phyloP scores from a whole-genome alignment of 2,113 vertebrate genomes.

The Sinocyclocheilus maitianheensis region DNA sequence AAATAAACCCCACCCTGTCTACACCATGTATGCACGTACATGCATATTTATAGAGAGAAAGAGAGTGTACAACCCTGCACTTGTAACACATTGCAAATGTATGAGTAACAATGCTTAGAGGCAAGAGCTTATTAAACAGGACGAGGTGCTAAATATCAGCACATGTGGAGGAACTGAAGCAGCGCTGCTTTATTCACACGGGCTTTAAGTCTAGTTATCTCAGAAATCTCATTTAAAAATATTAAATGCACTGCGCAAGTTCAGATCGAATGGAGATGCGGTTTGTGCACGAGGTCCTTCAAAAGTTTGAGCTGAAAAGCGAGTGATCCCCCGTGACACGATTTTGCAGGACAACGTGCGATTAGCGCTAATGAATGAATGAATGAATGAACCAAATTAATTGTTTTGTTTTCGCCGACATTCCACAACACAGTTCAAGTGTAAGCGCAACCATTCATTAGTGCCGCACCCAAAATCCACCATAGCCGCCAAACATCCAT shows the following conservation, averaged over 20 bases:
- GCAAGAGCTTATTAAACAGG: not conserved
- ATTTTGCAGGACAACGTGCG: not conserved
- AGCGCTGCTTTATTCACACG: not conserved
- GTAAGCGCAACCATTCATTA: not conserved
- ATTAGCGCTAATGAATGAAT: not conserved
- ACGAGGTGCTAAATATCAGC: constrained; percentile 1
- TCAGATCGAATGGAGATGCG: not conserved
- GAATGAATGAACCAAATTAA: not conserved
- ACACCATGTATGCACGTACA: not conserved
- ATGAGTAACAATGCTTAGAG: not conserved
- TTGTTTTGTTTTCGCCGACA: not conserved
- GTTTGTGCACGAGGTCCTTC: not conserved
- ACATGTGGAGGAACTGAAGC: constrained; percentile 9
- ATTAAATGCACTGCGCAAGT: not conserved
- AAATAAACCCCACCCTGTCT: not conserved
- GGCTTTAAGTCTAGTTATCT: not conserved
- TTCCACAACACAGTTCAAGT: not conserved
- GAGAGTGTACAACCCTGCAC: not conserved
- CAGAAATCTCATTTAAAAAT: not conserved
- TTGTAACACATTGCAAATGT: not conserved
- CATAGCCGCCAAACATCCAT: not conserved
- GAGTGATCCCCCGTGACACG: not conserved
- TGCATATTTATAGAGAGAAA: not conserved
- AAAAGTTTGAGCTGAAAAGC: not conserved
- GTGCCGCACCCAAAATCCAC: constrained; percentile 46